These are phyloP conservation scores for Prostheceraeus crozeri DNA, from an alignment of 2,888 invertebrate genomes.

Conservation along the genomic window DNA sequence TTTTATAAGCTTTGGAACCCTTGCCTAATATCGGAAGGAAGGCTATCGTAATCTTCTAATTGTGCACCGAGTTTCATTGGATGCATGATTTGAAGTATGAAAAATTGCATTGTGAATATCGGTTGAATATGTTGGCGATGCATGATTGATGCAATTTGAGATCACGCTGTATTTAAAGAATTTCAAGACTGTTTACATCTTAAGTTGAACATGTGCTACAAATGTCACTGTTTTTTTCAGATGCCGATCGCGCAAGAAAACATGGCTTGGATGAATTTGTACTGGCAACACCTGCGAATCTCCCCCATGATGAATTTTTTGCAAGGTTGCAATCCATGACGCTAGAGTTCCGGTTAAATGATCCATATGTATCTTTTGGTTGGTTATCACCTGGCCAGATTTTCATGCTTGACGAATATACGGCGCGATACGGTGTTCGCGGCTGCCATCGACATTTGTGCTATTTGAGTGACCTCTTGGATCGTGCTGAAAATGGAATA, in stretches of 20 bases:
- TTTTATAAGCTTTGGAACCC: no score
- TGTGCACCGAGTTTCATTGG: no score
- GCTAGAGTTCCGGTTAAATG: conserved; percentile 85
- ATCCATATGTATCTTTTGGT: conserved; percentile 96
- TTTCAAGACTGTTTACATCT: no score
- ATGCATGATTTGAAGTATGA: no score
- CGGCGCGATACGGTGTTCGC: conserved; percentile 89
- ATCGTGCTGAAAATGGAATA: conserved; percentile 81
- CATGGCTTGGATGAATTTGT: conserved; percentile 99
- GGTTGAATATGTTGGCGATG: no score
- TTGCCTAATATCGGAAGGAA: no score
- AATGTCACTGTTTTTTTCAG: conserved; percentile 58
- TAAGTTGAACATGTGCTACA: no score
- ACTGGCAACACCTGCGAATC: conserved; percentile 94
- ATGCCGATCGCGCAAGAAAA: conserved; percentile 82
- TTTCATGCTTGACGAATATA: conserved; percentile 83
- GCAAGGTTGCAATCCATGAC: conserved; percentile 82
- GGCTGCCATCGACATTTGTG: conserved; percentile 93
- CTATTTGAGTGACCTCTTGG: conserved; percentile 86
- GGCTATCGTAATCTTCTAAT: no score
- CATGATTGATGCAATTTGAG: no score
- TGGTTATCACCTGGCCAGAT: conserved; percentile 99
- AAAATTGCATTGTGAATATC: no score
- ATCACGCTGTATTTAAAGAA: no score
- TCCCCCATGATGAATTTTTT: conserved; percentile 87